A percentile compares a stretch with the other conserved stretches of the same genome.
Conservation (phyloP, 2,888 invertebrate genomes). For the Pammene fasciana region DNA sequence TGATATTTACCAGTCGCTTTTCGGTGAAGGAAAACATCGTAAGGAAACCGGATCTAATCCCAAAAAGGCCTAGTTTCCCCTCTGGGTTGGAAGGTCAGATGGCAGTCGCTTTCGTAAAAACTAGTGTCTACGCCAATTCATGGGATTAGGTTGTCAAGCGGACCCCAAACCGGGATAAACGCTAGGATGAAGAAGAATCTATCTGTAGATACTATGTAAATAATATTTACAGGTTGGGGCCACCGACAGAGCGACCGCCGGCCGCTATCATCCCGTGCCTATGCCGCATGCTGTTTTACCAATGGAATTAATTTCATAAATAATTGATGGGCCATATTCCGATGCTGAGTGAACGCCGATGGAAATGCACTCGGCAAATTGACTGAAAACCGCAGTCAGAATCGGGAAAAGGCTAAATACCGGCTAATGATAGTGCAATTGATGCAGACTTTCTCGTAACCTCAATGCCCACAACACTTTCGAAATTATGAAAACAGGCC, state of each 20-base stretch:
- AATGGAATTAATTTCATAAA: slow-evolving; percentile 78
- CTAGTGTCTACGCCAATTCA: too few species aligned
- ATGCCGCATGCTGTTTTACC: slow-evolving; percentile 59
- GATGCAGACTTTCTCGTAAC: slow-evolving; percentile 49
- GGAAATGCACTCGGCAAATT: slow-evolving; percentile 81
- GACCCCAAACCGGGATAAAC: too few species aligned
- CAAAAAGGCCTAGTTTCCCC: too few species aligned
- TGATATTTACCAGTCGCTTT: too few species aligned
- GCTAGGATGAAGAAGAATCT: too few species aligned
- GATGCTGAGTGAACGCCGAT: slow-evolving; percentile 70
- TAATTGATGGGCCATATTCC: slow-evolving; percentile 78
- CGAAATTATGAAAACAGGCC: slow-evolving; percentile 32
- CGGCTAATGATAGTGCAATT: slow-evolving; percentile 78
- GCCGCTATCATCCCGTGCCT: slow-evolving; percentile 1
- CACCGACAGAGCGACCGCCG: neutral
- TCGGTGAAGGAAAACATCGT: too few species aligned
- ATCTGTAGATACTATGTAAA: neutral
- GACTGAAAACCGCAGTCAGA: slow-evolving; percentile 76
- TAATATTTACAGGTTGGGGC: neutral
- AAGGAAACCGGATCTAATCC: too few species aligned
- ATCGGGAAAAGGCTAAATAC: slow-evolving; percentile 78
- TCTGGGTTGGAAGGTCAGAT: too few species aligned
- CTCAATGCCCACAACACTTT: slow-evolving; percentile 41
- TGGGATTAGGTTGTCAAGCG: too few species aligned
- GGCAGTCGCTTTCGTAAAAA: too few species aligned